These are phyloP conservation scores for Tupaia chinensis DNA, from an alignment of 2,113 vertebrate genomes.

Conservation along the genomic window DNA sequence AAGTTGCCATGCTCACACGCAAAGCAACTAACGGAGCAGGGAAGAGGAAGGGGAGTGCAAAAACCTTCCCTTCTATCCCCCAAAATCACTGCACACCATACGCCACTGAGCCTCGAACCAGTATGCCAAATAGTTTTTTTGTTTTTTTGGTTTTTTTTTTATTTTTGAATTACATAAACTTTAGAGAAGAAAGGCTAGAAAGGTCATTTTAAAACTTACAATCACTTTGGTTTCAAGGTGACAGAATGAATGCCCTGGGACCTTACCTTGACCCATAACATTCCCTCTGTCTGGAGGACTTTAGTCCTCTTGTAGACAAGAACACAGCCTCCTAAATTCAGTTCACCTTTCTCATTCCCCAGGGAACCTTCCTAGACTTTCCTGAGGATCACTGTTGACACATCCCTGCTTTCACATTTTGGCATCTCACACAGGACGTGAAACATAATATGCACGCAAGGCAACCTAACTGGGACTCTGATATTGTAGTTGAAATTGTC, in stretches of 20 bases:
- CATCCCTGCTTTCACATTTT: neutral
- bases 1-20: neutral
- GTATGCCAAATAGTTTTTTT: neutral
- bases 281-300: neutral
- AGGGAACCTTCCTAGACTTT: neutral
- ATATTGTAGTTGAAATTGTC: neutral
- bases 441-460: neutral
- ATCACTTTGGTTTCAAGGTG: neutral
- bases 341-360: neutral
- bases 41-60: too few species aligned
- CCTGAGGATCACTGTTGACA: neutral
- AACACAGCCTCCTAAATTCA: neutral
- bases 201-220: neutral
- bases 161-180: too few species aligned
- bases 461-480: neutral
- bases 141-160: too few species aligned
- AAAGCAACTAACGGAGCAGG: neutral
- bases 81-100: neutral
- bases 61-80: accelerated
- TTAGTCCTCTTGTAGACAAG: accelerated
- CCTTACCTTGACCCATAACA: accelerated
- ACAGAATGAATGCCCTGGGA: neutral
- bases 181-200: neutral
- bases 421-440: accelerated
- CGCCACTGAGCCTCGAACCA: neutral